These are phyloP conservation scores for Toxotes jaculatrix DNA, from an alignment of 2,113 vertebrate genomes.

Conservation along the genomic window DNA sequence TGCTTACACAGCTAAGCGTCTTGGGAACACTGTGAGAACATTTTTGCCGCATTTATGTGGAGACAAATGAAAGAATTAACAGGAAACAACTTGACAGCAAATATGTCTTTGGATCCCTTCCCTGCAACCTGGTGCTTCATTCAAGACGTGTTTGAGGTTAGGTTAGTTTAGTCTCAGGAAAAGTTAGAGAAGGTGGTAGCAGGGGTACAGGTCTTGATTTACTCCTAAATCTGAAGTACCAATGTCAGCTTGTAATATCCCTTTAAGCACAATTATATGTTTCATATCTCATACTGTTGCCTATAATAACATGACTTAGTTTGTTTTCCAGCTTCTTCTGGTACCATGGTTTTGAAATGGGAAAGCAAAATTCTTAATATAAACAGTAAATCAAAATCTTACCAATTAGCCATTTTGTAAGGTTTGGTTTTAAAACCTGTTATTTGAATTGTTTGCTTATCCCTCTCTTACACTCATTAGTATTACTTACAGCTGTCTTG, in stretches of 20 bases:
- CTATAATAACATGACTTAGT: not conserved
- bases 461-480: not conserved
- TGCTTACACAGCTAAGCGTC: slow-evolving; percentile 23
- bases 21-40: not conserved
- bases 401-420: not conserved
- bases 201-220: not conserved
- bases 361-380: not conserved
- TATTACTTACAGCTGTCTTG: slow-evolving; percentile 23
- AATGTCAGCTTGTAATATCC: not conserved
- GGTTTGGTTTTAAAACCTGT: not conserved
- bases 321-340: not conserved
- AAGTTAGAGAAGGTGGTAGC: not conserved
- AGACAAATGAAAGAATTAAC: slow-evolving; percentile 11
- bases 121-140: not conserved
- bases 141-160: slow-evolving; percentile 7
- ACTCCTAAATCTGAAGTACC: not conserved
- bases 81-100: slow-evolving; percentile 33
- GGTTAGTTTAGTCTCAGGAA: slow-evolving; percentile 4
- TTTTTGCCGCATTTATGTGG: slow-evolving; percentile 19
- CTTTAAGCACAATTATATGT: not conserved
- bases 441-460: slow-evolving; percentile 11
- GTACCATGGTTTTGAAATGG: not conserved
- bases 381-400: not conserved
- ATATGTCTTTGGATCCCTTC: slow-evolving; percentile 16
- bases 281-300: not conserved